These are phyloP conservation scores for Zosterops lateralis DNA, from an alignment of 2,113 vertebrate genomes.

Conservation along the genomic window DNA sequence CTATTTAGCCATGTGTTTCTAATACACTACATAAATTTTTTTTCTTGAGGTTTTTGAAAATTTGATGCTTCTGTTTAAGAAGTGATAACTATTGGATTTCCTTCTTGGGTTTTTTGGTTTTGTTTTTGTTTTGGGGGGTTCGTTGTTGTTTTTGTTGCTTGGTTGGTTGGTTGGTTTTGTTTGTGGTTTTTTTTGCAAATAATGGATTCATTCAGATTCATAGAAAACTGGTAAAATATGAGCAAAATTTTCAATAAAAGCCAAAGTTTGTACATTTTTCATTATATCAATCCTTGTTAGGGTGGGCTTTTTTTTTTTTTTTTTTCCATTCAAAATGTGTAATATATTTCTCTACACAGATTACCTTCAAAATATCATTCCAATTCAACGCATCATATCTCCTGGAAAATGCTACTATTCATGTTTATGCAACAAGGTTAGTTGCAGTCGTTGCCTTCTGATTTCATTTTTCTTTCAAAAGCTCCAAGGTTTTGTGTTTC, in stretches of 20 bases:
- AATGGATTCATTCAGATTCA: not conserved
- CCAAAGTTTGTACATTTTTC: not conserved
- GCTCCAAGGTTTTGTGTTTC: not conserved
- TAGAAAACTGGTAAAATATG: not conserved
- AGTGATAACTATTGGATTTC: not conserved
- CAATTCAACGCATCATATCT: conserved; percentile 84
- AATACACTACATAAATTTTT: not conserved
- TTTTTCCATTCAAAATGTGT: not conserved
- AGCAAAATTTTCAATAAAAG: not conserved
- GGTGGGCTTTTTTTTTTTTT: not conserved
- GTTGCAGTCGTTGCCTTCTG: not conserved
- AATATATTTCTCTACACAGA: conserved; percentile 69
- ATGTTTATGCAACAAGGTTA: conserved; percentile 86
- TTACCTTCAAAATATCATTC: conserved; percentile 85
- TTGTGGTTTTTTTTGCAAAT: not conserved
- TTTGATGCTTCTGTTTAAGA: not conserved
- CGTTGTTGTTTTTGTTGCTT: too few relatives aligned
- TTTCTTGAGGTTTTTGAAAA: not conserved
- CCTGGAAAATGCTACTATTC: conserved; percentile 78
- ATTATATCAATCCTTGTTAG: not conserved
- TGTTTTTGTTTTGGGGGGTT: too few relatives aligned
- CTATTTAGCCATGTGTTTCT: not conserved
- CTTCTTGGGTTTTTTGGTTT: not conserved
- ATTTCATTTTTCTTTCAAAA: not conserved
- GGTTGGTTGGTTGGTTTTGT: too few relatives aligned